Evolutionary conservation across 2,113 vertebrate genomes (phyloP), one percentile per base, ranked within the genome.

Genomic region (Triplophysa tibetana): DNA sequence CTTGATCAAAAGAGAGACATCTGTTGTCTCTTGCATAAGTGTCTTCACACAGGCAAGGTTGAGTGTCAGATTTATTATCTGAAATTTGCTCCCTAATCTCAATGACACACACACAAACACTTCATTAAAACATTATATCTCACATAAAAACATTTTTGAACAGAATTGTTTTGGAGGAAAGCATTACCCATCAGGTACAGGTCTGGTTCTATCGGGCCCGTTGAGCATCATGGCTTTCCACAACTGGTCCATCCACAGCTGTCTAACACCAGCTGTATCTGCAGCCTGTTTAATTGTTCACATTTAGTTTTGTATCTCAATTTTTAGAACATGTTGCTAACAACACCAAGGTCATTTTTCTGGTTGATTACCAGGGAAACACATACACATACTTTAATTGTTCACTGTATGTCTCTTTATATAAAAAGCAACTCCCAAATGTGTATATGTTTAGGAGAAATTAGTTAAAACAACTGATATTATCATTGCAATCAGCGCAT

Each of bases 151-250:
- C 23, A 10, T 12, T 23, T 58, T 8, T 69, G 45, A 21, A 17
- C 19, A 38, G 9, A 43, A 43, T 8, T 14, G n/a, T 81, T 14
- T 14, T 58, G 54, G 14, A 24, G 41, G 13, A 19, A 43, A 26
- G 54, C 38, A 83, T 85, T 84, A 93, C 91, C 81, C 66, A 3
- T 75, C n/a, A 56, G 56, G 75, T 60, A 56, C 72, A 2, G 77
- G 81, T 29, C 77, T 48, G 0, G 77, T 52, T 0, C 65, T 23
- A 4, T 67, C 23, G 0, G 84, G 84, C 4, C 61, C 72, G 4
- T 82, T 84, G 21, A 91, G 87, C 24, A 89, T 82, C 89, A 93
- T 91, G 69, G 92, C 90, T 56, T 90, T 86, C 88, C 91, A 93
- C 1, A 93, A 86, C 63, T 87, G 78, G 56, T 75, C 48, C 9